These are phyloP conservation scores for Medauroidea extradentata DNA, from an alignment of 1,140 invertebrate genomes.

Conservation along the genomic window DNA sequence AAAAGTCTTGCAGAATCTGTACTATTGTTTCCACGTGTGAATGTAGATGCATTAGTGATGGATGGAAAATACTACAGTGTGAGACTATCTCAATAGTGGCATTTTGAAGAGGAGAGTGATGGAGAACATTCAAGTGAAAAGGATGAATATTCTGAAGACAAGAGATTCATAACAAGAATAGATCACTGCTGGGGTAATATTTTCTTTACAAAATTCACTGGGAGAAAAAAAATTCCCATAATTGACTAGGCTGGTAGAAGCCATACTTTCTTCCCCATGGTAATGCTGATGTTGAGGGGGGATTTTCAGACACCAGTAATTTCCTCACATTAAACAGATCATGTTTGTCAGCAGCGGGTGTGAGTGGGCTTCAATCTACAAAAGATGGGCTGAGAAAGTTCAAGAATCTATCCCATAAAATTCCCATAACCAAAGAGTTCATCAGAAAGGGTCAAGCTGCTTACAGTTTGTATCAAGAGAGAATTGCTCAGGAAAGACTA, in stretches of 20 bases:
- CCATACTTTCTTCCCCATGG: slow-evolving; percentile 15
- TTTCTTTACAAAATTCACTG: slow-evolving; percentile 8
- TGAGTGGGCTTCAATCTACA: slow-evolving; percentile 14
- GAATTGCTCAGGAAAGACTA: too few species aligned
- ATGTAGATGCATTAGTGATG: neutral
- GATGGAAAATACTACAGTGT: neutral
- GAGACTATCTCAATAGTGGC: slow-evolving; percentile 1
- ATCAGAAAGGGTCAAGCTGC: slow-evolving; percentile 6
- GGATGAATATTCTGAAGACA: neutral
- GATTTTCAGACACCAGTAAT: slow-evolving; percentile 15
- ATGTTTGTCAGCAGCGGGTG: slow-evolving; percentile 12
- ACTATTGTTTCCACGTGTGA: neutral
- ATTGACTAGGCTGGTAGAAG: slow-evolving; percentile 9
- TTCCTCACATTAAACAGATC: slow-evolving; percentile 13
- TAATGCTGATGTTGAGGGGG: neutral
- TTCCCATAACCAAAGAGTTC: slow-evolving; percentile 15
- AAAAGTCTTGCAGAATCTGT: neutral
- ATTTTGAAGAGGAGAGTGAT: slow-evolving; percentile 5
- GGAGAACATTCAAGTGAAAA: slow-evolving; percentile 15
- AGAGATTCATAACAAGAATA: slow-evolving; percentile 5
- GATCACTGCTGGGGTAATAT: slow-evolving; percentile 14
- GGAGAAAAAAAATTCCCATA: slow-evolving; percentile 10
- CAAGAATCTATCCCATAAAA: slow-evolving; percentile 7
- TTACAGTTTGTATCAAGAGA: slow-evolving; percentile 9
- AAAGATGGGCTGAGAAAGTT: slow-evolving; percentile 13